A percentile compares a stretch with the other conserved stretches of the same genome.
phyloP scores from a whole-genome alignment of 2,113 vertebrate genomes.

The Labeo catla region DNA sequence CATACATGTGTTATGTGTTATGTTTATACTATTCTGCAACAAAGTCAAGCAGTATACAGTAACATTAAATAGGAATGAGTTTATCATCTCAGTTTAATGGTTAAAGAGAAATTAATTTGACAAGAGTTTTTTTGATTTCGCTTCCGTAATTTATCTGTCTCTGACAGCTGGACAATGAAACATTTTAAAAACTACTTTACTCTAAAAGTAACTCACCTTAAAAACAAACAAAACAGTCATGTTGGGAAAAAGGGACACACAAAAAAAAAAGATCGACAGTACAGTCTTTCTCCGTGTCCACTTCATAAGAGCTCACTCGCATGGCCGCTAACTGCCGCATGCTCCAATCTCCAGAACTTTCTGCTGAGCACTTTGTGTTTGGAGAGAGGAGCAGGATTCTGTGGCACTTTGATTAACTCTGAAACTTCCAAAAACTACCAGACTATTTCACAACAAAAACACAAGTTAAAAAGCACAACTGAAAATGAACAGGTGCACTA shows the following conservation, averaged over 20 bases:
- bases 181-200: not conserved
- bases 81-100: not conserved
- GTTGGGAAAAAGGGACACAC: not conserved
- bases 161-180: not conserved
- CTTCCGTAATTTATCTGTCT: not conserved
- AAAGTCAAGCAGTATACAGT: not conserved
- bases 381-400: slow-evolving; percentile 50
- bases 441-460: slow-evolving; percentile 12
- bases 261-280: not conserved
- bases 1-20: not conserved
- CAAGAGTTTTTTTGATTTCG: not conserved
- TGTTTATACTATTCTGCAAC: not conserved
- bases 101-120: not conserved
- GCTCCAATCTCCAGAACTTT: slow-evolving; percentile 49
- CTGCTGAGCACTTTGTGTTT: slow-evolving; percentile 44
- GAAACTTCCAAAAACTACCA: slow-evolving; percentile 41
- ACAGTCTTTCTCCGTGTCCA: slow-evolving; percentile 22
- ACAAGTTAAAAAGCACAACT: not conserved
- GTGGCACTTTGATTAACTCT: slow-evolving; percentile 54
- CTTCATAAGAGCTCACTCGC: slow-evolving; percentile 15
- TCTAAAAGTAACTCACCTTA: slow-evolving; percentile 34
- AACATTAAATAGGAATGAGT: not conserved
- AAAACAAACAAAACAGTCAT: slow-evolving; percentile 15
- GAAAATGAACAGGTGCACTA: not conserved
- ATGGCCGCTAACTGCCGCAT: slow-evolving; percentile 35